Base-by-base conservation (phyloP, 2,888 invertebrate genomes). In the Ceramica pisi region DNA sequence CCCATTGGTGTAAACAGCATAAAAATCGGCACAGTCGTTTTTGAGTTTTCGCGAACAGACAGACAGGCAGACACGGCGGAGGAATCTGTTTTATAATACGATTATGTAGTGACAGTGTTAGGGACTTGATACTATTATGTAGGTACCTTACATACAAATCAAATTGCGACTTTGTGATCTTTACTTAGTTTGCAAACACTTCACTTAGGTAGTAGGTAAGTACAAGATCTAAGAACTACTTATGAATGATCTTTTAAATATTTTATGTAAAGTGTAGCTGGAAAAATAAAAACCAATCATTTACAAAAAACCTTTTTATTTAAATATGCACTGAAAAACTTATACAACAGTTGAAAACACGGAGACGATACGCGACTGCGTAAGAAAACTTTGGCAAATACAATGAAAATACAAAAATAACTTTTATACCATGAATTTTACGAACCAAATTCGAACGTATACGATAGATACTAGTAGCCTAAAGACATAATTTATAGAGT, bases 291-390 rank as follows among this genome's bases (percentile, higher is more conserved):
- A 79, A 51, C 35, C 14, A 56, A 62, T 64, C 26, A 80, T 64
- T 82, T 85, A 85, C 76, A 87, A 87, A 89, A 90, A 86, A 81
- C 85, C 72, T 79, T 92, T 92, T 85, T 93, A 93, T 92, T 94
- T 92, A 94, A 93, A 95, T 94, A 94, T 92, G 92, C 91, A 94
- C 90, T 91, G 94, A 94, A 92, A 92, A 93, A 94, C 94, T 93
- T 94, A 92, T 92, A 94, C 93, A 93, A 92, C 92, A 89, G 87
- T 85, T 87, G 90, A 89, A 86, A 87, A 83, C 76, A 87, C 86
- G 83, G 74, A 83, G 74, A 82, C 81, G 73, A 85, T 85, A 86
- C 85, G 76, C 84, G 78, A 82, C 77, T 83, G 88, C 86, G 88
- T 83, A 80, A 55, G 67, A 63, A 50, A 87, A 90, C 91, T 91